Conservation (phyloP, 2,113 vertebrate genomes). For the Chaenocephalus aceratus region DNA sequence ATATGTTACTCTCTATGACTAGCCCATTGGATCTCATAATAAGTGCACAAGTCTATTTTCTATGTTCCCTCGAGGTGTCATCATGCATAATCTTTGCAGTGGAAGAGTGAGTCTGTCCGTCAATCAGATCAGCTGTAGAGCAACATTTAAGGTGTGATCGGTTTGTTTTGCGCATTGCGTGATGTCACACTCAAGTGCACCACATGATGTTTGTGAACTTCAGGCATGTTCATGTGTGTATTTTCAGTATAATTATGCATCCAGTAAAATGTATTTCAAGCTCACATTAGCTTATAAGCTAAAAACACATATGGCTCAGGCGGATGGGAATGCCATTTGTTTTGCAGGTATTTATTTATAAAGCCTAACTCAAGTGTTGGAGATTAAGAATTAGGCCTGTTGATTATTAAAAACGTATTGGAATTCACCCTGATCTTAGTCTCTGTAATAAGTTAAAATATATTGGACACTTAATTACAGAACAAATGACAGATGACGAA, state of each 20-base stretch:
- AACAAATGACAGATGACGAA: too few relatives aligned
- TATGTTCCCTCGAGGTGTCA: slow-evolving; percentile 29
- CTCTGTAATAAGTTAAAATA: too few relatives aligned
- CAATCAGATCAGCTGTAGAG: slow-evolving; percentile 44
- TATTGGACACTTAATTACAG: too few relatives aligned
- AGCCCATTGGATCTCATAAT: slow-evolving; percentile 23
- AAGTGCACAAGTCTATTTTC: slow-evolving; percentile 15
- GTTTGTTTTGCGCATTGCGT: slow-evolving; percentile 38
- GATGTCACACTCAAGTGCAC: slow-evolving; percentile 44
- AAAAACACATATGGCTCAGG: too few relatives aligned
- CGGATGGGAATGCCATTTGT: too few relatives aligned
- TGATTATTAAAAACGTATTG: too few relatives aligned
- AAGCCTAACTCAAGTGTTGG: too few relatives aligned
- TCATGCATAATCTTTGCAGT: slow-evolving; percentile 31
- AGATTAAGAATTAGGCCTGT: too few relatives aligned
- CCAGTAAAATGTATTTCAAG: too few relatives aligned
- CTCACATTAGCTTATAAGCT: too few relatives aligned
- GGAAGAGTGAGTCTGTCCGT: slow-evolving; percentile 34
- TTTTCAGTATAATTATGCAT: background rate
- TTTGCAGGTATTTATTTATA: too few relatives aligned
- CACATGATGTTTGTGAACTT: slow-evolving; percentile 52
- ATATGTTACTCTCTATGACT: slow-evolving; percentile 14
- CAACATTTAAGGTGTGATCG: slow-evolving; percentile 40
- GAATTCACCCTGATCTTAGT: too few relatives aligned
- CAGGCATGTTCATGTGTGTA: background rate